Conservation (phyloP, 2,797 vertebrate species). For the Dendrocincla fuliginosa region DNA sequence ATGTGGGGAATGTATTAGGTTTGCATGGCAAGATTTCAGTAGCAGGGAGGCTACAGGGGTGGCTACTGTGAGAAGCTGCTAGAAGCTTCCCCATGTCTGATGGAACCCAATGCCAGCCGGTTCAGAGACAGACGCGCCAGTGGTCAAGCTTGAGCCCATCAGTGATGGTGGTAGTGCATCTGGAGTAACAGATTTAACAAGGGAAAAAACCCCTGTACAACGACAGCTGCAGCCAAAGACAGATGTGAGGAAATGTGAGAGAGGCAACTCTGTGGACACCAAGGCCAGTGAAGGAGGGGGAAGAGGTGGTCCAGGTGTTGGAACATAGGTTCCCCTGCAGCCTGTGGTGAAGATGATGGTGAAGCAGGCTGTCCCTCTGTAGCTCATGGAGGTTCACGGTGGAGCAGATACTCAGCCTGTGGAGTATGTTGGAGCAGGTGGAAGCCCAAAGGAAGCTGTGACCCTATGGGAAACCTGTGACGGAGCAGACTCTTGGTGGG, state of each 20-base stretch:
- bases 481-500: not conserved
- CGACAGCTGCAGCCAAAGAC: not conserved
- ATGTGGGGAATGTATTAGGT: not conserved
- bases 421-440: not conserved
- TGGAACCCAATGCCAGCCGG: not conserved
- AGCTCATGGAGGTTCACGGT: not conserved
- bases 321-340: not conserved
- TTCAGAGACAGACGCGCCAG: not conserved
- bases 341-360: rapidly evolving
- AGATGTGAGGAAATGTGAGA: not conserved
- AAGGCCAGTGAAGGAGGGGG: not conserved
- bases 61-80: not conserved
- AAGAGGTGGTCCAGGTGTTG: not conserved
- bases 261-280: not conserved
- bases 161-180: rapidly evolving
- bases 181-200: not conserved
- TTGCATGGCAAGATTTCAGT: not conserved
- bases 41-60: not conserved
- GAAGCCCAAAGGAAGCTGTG: not conserved
- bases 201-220: not conserved
- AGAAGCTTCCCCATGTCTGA: not conserved
- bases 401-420: not conserved
- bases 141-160: not conserved
- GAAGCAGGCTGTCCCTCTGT: not conserved
- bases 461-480: not conserved